A percentile compares a stretch with the other conserved stretches of the same genome.
phyloP scores from a whole-genome alignment of 2,797 vertebrate species.

The Florisuga fusca region DNA sequence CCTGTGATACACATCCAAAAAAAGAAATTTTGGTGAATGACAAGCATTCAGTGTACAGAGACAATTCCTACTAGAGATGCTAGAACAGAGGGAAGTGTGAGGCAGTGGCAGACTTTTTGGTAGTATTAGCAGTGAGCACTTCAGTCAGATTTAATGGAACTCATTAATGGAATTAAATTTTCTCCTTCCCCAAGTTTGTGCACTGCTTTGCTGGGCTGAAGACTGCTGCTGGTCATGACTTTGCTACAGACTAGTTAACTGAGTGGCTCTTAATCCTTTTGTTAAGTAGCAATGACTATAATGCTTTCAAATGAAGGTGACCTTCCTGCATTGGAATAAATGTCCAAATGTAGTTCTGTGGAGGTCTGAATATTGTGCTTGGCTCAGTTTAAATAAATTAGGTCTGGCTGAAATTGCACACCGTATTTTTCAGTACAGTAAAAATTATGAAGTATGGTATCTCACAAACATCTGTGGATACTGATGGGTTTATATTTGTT shows the following conservation, averaged over 20 bases:
- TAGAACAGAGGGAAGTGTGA: neutral
- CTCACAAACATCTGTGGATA: neutral
- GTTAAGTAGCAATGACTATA: neutral
- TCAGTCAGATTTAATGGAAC: neutral
- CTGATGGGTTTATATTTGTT: neutral
- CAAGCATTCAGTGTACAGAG: neutral
- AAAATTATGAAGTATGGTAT: neutral
- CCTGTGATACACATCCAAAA: neutral
- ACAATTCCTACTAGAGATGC: neutral
- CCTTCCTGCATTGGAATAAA: neutral
- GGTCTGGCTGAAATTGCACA: neutral
- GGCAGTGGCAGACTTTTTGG: neutral
- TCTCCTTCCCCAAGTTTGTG: neutral
- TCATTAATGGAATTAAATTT: neutral
- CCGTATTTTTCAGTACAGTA: neutral
- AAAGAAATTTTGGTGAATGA: neutral
- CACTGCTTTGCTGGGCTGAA: neutral
- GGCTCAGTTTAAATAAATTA: neutral
- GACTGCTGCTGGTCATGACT: neutral
- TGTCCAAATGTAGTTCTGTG: neutral
- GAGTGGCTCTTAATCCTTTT: neutral
- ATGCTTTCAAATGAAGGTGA: neutral
- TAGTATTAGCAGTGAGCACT: neutral
- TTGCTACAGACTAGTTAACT: neutral
- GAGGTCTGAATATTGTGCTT: neutral